These are phyloP conservation scores for Engraulis encrasicolus DNA, from an alignment of 2,113 vertebrate species.

Conservation along the genomic window DNA sequence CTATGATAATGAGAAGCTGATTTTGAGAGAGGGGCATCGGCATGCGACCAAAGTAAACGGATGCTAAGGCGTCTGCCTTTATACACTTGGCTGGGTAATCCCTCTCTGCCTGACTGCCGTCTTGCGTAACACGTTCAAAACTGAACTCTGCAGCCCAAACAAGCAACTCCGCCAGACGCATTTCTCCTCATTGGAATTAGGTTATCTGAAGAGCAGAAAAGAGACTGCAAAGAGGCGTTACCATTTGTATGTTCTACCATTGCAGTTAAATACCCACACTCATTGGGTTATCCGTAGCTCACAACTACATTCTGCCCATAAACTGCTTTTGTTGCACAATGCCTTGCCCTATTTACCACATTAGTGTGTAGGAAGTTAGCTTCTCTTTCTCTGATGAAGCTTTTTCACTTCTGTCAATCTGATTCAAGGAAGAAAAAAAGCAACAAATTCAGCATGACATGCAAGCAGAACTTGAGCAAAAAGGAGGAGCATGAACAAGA, in stretches of 20 bases:
- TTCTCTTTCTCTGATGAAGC: background rate
- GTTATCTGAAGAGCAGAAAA: too few species aligned
- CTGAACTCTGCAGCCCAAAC: background rate
- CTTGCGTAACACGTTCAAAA: conserved; percentile 5
- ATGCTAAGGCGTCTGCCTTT: background rate
- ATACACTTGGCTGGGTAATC: background rate
- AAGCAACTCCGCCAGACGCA: background rate
- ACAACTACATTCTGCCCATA: background rate
- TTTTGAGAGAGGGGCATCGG: background rate
- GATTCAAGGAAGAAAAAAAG: background rate
- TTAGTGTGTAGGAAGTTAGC: background rate
- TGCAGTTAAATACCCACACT: too few species aligned
- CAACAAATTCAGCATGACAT: too few species aligned
- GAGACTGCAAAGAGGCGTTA: too few species aligned
- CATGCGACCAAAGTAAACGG: background rate
- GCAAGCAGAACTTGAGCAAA: too few species aligned
- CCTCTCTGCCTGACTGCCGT: background rate
- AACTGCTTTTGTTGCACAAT: background rate
- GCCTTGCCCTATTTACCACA: background rate
- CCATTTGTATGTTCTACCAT: too few species aligned
- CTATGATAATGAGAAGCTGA: background rate
- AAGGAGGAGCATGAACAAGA: too few species aligned
- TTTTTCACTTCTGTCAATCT: background rate
- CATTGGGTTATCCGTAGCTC: background rate
- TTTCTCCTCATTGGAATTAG: background rate